These are phyloP conservation scores for Petroica traversi DNA, from an alignment of 2,113 vertebrate species.

Conservation along the genomic window DNA sequence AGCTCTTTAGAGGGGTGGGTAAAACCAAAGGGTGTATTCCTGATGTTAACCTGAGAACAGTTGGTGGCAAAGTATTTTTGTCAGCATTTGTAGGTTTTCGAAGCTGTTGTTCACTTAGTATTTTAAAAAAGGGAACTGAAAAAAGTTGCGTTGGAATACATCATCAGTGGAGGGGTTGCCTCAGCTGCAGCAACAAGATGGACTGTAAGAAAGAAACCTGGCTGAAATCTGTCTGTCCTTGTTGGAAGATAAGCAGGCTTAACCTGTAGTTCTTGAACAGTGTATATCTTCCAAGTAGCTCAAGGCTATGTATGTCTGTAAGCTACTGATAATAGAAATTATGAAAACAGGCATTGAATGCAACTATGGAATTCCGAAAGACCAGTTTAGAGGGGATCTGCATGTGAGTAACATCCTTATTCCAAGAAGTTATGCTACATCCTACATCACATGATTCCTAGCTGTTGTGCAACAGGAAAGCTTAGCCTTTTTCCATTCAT, in stretches of 20 bases:
- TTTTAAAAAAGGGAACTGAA: background rate
- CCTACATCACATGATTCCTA: background rate
- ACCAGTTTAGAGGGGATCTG: background rate
- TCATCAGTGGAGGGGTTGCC: background rate
- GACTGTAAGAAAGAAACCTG: background rate
- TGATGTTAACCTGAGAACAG: background rate
- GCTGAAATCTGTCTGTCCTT: background rate
- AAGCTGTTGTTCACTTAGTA: background rate
- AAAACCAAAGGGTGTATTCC: background rate
- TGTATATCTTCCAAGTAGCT: background rate
- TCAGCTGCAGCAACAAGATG: background rate
- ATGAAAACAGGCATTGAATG: background rate
- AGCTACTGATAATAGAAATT: background rate
- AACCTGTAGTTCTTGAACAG: background rate
- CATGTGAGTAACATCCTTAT: background rate
- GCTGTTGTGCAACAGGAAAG: constrained; percentile 12
- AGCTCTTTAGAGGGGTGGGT: background rate
- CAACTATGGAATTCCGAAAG: background rate
- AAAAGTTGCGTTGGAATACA: background rate
- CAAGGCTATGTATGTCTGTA: background rate
- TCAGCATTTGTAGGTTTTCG: background rate
- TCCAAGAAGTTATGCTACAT: background rate
- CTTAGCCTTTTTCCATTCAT: background rate
- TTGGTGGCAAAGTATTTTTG: background rate
- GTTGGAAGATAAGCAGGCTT: background rate